phyloP scores from a whole-genome alignment of 2,797 vertebrate species.

The Squalus acanthias region DNA sequence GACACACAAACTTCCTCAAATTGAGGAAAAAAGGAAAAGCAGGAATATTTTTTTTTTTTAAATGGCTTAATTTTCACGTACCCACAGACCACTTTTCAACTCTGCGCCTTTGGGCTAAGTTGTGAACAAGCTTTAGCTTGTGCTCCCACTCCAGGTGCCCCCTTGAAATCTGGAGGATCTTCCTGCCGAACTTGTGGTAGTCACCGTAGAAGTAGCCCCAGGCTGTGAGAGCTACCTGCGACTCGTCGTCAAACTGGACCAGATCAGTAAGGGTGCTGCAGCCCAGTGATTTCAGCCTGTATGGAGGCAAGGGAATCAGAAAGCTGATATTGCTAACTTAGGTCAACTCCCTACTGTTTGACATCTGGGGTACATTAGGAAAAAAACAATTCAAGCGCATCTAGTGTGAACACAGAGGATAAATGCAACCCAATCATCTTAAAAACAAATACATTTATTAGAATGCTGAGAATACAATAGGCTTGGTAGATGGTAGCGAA shows the following conservation, averaged over 20 bases:
- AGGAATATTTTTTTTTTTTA: background rate
- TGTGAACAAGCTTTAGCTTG: slow-evolving; percentile 69
- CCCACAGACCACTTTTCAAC: slow-evolving; percentile 76
- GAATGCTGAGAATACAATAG: background rate
- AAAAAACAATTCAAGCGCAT: background rate
- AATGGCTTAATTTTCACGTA: slow-evolving; percentile 47
- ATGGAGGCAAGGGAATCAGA: background rate
- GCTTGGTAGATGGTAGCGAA: background rate
- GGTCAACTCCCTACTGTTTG: background rate
- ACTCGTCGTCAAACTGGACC: slow-evolving; percentile 65
- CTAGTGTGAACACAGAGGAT: background rate
- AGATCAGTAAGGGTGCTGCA: slow-evolving; percentile 70
- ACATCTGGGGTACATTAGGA: background rate
- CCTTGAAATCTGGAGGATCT: slow-evolving; percentile 63
- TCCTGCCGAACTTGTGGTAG: slow-evolving; percentile 67
- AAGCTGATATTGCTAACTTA: background rate
- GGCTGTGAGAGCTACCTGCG: slow-evolving; percentile 67
- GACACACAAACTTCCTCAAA: background rate
- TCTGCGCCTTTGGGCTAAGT: slow-evolving; percentile 66
- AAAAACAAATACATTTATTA: background rate
- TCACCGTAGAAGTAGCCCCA: slow-evolving; percentile 75
- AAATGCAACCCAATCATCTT: background rate
- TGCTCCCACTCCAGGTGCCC: slow-evolving; percentile 67
- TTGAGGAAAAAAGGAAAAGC: background rate
- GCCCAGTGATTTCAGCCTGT: slow-evolving; percentile 65